Conservation (phyloP, 1,140 invertebrate species). For the Bombus consobrinus region DNA sequence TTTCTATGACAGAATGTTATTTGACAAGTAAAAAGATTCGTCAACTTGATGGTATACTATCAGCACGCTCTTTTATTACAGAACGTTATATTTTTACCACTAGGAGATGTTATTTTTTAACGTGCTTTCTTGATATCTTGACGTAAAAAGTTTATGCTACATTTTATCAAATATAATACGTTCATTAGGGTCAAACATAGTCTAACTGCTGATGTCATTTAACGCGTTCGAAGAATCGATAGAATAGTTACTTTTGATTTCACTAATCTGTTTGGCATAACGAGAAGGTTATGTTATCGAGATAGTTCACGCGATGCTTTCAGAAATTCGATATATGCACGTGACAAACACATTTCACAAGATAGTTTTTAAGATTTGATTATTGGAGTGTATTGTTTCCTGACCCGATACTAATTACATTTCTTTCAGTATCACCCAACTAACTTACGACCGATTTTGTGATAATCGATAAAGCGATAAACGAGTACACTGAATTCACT, state of each 20-base stretch:
- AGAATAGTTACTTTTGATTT: not conserved
- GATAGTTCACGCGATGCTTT: not conserved
- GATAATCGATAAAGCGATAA: not conserved
- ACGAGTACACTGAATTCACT: not conserved
- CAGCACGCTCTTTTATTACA: not conserved
- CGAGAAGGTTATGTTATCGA: not conserved
- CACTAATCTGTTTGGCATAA: not conserved
- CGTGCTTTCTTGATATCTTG: not conserved
- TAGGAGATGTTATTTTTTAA: not conserved
- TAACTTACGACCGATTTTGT: not conserved
- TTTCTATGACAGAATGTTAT: not conserved
- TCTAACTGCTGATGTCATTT: not conserved
- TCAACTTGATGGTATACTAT: not conserved
- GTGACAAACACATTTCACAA: not conserved
- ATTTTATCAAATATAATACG: not conserved
- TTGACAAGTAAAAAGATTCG: not conserved
- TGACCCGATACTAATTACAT: not conserved
- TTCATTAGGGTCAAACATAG: not conserved
- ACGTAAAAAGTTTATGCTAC: not conserved
- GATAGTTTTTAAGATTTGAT: not conserved
- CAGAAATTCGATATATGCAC: not conserved
- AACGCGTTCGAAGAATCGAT: constrained; percentile 11
- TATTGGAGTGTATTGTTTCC: not conserved
- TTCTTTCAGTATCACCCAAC: not conserved
- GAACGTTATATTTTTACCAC: not conserved